Percentiles rank a stretch among this genome's conserved stretches.
phyloP scores from a whole-genome alignment of 2,113 vertebrate genomes.

The Cyanocitta stelleri region DNA sequence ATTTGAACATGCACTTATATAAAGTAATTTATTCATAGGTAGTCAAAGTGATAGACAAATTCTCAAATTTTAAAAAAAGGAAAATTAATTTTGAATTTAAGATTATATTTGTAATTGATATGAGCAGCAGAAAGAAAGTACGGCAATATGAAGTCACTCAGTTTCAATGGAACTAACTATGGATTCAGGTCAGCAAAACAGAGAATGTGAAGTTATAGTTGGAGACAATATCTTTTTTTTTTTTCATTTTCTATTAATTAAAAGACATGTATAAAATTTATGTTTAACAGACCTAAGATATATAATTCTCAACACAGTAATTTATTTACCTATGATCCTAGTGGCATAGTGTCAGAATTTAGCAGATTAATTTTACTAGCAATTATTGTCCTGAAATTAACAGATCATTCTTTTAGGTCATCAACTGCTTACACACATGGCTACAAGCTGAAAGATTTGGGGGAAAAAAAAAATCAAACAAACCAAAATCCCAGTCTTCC shows the following conservation, averaged over 20 bases:
- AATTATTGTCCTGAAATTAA: conserved; percentile 49
- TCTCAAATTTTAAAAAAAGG: background rate
- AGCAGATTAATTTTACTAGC: conserved; percentile 65
- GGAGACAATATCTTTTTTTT: background rate
- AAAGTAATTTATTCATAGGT: background rate
- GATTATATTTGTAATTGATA: background rate
- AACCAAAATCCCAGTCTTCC: background rate
- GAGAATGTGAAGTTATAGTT: background rate
- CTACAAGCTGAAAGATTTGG: background rate
- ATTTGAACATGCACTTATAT: background rate
- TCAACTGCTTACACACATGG: conserved; percentile 35
- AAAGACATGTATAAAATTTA: conserved; percentile 49
- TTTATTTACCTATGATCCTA: conserved; percentile 39
- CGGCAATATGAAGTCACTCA: background rate
- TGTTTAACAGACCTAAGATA: conserved; percentile 35
- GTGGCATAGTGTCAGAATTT: conserved; percentile 34
- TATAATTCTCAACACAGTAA: conserved; percentile 31
- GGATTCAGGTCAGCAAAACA: background rate
- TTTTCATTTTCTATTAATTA: conserved; percentile 36
- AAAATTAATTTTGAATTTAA: background rate
- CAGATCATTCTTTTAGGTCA: conserved; percentile 55
- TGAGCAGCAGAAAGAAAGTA: background rate
- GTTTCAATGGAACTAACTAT: background rate
- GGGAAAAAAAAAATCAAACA: background rate
- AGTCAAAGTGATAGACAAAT: background rate